Conservation (phyloP, 2,888 invertebrate species). For the Ametastegia equiseti region DNA sequence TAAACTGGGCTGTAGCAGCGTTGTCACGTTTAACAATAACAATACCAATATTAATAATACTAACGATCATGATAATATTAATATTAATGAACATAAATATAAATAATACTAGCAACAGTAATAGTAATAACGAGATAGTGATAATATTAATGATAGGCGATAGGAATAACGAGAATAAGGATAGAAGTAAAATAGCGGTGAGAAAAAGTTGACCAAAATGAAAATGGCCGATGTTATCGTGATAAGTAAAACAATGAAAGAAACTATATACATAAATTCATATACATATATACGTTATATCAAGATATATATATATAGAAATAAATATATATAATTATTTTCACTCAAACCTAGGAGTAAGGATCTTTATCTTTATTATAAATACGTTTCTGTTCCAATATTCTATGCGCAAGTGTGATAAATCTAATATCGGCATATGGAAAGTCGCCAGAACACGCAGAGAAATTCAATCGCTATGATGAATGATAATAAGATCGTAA, state of each 20-base stretch:
- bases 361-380: slow-evolving; percentile 39
- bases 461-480: neutral
- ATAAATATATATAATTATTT: slow-evolving; percentile 25
- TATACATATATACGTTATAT: slow-evolving; percentile 14
- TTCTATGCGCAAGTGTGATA: slow-evolving; percentile 44
- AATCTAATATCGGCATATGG: slow-evolving; percentile 11
- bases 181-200: slow-evolving; percentile 2
- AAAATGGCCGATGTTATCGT: slow-evolving; percentile 50
- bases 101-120: neutral
- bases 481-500: neutral
- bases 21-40: slow-evolving; percentile 23
- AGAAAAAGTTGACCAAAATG: slow-evolving; percentile 38
- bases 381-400: slow-evolving; percentile 41
- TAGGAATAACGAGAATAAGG: neutral
- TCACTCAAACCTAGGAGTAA: slow-evolving; percentile 29
- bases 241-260: slow-evolving; percentile 52
- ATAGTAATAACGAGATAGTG: neutral
- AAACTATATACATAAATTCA: slow-evolving; percentile 36
- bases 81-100: neutral
- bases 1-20: slow-evolving; percentile 19
- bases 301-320: slow-evolving; percentile 20
- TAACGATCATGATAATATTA: neutral
- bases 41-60: neutral
- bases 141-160: neutral
- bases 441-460: slow-evolving; percentile 11